Evolutionary conservation across 1,140 invertebrate genomes (phyloP), one percentile per base, ranked within the genome.

Genomic region (Sycophila sp.): DNA sequence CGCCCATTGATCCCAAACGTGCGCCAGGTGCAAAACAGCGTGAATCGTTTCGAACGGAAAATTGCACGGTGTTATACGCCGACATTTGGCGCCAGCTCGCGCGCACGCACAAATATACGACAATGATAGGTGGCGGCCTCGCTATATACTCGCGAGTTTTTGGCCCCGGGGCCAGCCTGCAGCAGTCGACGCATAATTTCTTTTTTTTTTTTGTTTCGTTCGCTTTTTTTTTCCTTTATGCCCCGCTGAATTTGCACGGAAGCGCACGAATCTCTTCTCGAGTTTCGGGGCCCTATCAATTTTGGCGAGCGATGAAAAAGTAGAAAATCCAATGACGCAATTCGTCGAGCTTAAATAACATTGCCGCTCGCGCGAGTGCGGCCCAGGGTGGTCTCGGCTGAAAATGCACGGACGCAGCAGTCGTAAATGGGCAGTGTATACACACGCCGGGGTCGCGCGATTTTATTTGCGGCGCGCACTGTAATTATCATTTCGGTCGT

Each of bases 401-500:
- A n/a, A n/a, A n/a, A n/a, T n/a, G n/a, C n/a, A n/a, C 24, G 15
- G 5, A 22, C 10, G 49, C 49, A 15, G 22, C 22, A 34, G 51
- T 22, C 36, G 19, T 45, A 56, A 56, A 32, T 38, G 64, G 38
- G n/a, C 7, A 28, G 19, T 56, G 24, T 10, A 51, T 51, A 15
- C 42, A 22, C n/a, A 8, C 11, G 40, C 36, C 32, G 51, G 51
- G 42, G 45, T n/a, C 36, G 30, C 8, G 7, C 51, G 22, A 68
- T 68, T 68, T 68, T 68, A 68, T 68, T 68, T 59, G 42, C 38
- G 17, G 38, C 65, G 32, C 30, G 65, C 65, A 49, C 40, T 68
- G 42, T 68, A 68, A 69, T 69, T 45, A 53, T 60, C 56, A 45
- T 38, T 58, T 60, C 17, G 56, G 45, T 19, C 5, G 19, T 24